phyloP scores from a whole-genome alignment of 2,888 invertebrate species.

The Drosophila eohydei region DNA sequence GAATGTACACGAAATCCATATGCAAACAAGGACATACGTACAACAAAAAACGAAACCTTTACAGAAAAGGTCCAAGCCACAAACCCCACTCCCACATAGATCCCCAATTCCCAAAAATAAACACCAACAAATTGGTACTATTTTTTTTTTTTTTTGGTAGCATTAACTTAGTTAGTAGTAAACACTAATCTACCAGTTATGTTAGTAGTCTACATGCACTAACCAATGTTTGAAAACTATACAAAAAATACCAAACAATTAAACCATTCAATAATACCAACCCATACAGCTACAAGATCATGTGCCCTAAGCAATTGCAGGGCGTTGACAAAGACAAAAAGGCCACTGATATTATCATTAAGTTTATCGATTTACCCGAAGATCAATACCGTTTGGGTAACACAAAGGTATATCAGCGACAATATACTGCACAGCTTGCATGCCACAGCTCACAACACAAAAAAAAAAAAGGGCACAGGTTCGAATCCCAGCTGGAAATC shows the following conservation, averaged over 20 bases:
- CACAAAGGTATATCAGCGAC: conserved; percentile 92
- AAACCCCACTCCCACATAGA: not conserved
- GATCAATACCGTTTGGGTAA: conserved; percentile 98
- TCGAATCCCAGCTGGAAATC: not conserved
- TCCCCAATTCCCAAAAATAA: not conserved
- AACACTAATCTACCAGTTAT: conserved; percentile 35
- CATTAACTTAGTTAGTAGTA: conserved; percentile 56
- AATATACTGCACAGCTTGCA: conserved; percentile 72
- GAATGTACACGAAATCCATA: conserved; percentile 38
- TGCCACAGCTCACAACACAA: conserved; percentile 4
- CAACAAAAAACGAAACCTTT: conserved; percentile 44
- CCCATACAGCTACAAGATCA: conserved; percentile 98
- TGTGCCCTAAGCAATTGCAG: conserved; percentile 94
- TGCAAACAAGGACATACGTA: conserved; percentile 46
- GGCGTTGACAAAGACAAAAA: conserved; percentile 86
- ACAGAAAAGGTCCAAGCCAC: conserved; percentile 45
- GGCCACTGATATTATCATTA: conserved; percentile 93
- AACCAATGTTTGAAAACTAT: conserved; percentile 42
- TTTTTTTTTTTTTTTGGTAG: conserved; percentile 42
- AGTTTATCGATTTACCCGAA: conserved; percentile 92
- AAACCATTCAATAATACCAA: conserved; percentile 50
- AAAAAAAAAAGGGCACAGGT: not conserved
- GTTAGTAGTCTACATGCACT: conserved; percentile 43
- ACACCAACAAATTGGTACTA: conserved; percentile 45
- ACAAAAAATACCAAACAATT: conserved; percentile 54